Evolutionary conservation across 2,113 vertebrate species (phyloP), one percentile per base, ranked within the genome.

Genomic region (Thinocorus orbignyianus): DNA sequence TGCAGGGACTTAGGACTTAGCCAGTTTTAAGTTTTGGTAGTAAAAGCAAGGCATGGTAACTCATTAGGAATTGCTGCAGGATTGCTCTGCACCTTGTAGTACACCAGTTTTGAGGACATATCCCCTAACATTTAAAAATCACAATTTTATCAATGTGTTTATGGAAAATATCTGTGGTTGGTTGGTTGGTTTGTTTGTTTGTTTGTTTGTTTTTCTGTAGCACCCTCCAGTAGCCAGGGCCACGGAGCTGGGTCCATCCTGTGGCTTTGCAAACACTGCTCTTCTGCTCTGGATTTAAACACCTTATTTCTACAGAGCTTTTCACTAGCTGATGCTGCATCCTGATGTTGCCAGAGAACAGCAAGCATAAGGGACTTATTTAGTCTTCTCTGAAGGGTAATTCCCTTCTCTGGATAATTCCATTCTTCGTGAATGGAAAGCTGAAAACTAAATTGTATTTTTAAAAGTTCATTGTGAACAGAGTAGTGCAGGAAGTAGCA

Each of bases 401-500:
- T 28, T 52, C 51, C 52, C 28, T 30, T 54, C 52, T 30, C 17
- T 31, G 25, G 20, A 10, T 39, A 39, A 44, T 41, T 58, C 55
- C 24, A 25, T 44, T 48, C 28, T 31, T 61, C 46, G n/a, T 55
- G 26, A 88, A 61, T 8, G 8, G 35, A 61, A 91, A 82, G 37
- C 31, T 48, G 49, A 62, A 72, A 42, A 46, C 48, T 57, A 39
- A 46, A 35, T 6, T 73, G 42, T 49, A 73, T 62, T 79, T 49
- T 0, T n/a, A 57, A 51, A 91, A 68, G 78, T 80, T 80, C 33
- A 22, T 48, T 80, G 86, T 86, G 82, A 89, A 26, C 41, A 14
- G 37, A 86, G 78, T 42, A 37, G 81, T 94, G 61, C 52, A 91
- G 95, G 93, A 97, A 97, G 78, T 17, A 85, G 64, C 64, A 62